phyloP scores from a whole-genome alignment of 1,140 invertebrate genomes.

The Micrasema longulum region DNA sequence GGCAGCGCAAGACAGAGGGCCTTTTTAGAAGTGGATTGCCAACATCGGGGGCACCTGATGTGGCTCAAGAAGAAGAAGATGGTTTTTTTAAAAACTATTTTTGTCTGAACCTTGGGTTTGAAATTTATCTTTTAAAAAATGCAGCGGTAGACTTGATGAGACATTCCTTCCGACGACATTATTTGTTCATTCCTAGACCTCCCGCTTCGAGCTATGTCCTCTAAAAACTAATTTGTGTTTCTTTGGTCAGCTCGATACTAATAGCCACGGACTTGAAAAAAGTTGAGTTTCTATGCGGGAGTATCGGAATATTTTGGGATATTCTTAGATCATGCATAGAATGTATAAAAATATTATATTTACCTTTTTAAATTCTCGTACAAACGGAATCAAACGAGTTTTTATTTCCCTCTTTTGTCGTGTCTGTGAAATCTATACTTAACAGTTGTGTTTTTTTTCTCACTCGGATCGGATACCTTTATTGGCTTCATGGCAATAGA shows the following conservation, averaged over 20 bases:
- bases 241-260: neutral
- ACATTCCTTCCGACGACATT: slow-evolving; percentile 2
- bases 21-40: too few species aligned
- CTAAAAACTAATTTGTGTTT: slow-evolving; percentile 11
- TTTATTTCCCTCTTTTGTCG: neutral
- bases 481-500: slow-evolving; percentile 17
- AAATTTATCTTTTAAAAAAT: too few species aligned
- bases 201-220: slow-evolving; percentile 29
- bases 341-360: too few species aligned
- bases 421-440: too few species aligned
- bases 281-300: slow-evolving; percentile 24
- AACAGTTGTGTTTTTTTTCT: too few species aligned
- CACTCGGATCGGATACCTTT: neutral
- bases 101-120: neutral
- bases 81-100: neutral
- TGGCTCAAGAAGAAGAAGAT: too few species aligned
- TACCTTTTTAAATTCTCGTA: too few species aligned
- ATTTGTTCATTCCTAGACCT: slow-evolving; percentile 14
- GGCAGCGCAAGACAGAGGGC: too few species aligned
- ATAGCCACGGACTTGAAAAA: neutral
- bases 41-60: too few species aligned
- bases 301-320: too few species aligned
- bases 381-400: neutral
- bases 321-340: too few species aligned
- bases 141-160: neutral